These are phyloP conservation scores for Lydus trimaculatus DNA, from an alignment of 2,888 invertebrate genomes.

Conservation along the genomic window DNA sequence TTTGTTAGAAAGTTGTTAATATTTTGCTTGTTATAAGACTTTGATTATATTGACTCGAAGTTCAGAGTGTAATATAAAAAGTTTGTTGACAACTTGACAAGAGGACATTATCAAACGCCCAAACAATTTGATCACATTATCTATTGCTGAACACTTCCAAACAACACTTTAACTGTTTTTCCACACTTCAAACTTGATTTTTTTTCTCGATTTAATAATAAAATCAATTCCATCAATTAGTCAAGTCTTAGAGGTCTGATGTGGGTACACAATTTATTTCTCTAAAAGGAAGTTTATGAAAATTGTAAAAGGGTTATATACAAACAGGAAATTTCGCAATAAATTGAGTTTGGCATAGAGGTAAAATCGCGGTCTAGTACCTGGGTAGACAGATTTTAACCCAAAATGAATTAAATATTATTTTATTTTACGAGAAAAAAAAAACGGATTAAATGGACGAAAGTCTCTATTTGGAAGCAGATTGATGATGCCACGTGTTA, in stretches of 20 bases:
- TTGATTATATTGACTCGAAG: conserved; percentile 43
- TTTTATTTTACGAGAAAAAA: too few relatives aligned
- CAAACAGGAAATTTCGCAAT: conserved; percentile 19
- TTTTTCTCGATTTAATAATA: neutral
- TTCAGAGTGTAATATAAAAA: conserved; percentile 36
- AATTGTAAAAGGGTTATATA: neutral
- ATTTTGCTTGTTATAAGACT: conserved; percentile 42
- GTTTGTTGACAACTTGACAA: conserved; percentile 36
- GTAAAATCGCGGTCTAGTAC: conserved; percentile 23
- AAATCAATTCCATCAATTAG: neutral
- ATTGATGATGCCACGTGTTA: conserved; percentile 52
- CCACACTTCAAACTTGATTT: neutral
- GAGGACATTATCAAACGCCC: conserved; percentile 29
- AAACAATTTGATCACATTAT: neutral
- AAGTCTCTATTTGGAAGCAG: conserved; percentile 38
- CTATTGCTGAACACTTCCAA: neutral
- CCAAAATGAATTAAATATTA: conserved; percentile 42
- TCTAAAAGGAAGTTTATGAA: neutral
- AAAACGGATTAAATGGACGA: conserved; percentile 24
- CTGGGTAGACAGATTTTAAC: too few relatives aligned
- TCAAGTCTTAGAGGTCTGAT: neutral
- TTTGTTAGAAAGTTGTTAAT: conserved; percentile 43
- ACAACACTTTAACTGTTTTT: neutral
- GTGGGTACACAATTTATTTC: neutral
- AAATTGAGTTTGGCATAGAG: conserved; percentile 22